Conservation (phyloP, 2,888 invertebrate genomes). For the Dicycla oo region DNA sequence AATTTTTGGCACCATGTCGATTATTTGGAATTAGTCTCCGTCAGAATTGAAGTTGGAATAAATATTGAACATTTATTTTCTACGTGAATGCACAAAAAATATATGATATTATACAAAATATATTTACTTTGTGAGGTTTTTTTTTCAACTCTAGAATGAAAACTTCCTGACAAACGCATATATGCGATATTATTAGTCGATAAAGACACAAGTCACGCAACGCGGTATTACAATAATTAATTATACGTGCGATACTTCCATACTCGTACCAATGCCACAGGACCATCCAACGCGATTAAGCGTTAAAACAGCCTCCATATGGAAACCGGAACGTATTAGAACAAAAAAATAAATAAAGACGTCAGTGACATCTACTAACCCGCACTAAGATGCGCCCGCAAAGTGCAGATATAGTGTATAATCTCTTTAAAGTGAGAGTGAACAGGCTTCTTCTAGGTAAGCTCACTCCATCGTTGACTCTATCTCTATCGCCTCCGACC, state of each 20-base stretch:
- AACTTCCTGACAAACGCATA: background rate
- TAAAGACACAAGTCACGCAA: slow-evolving; percentile 7
- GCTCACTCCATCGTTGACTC: no score
- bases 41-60: background rate
- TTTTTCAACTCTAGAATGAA: no score
- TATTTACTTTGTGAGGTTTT: no score
- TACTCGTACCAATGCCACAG: background rate
- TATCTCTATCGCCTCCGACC: no score
- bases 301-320: background rate
- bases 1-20: background rate
- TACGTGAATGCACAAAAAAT: background rate
- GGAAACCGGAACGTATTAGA: background rate
- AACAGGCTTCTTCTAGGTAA: no score
- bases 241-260: background rate
- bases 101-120: no score
- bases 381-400: no score
- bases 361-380: no score
- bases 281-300: background rate
- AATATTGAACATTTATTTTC: slow-evolving; percentile 1
- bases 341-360: background rate
- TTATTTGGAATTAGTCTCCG: background rate
- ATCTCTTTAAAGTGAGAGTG: no score
- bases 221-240: slow-evolving; percentile 3
- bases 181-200: background rate
- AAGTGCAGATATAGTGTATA: no score